Evolutionary conservation across 2,113 vertebrate genomes (phyloP).

Genomic region (Scophthalmus maximus): DNA sequence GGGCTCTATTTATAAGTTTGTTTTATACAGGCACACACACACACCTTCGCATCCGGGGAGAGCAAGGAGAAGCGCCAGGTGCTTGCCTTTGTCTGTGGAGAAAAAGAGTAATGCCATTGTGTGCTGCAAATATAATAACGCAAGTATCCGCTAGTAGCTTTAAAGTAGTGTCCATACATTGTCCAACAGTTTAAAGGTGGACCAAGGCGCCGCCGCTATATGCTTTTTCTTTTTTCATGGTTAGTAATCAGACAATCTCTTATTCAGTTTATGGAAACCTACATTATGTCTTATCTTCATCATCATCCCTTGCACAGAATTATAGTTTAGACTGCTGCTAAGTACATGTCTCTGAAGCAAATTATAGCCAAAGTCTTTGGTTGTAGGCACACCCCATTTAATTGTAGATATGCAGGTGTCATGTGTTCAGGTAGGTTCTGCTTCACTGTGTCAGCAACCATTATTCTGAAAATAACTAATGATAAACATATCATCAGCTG

Average conservation of each 20-base stretch:
- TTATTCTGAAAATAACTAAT: background rate
- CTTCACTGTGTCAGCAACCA: background rate
- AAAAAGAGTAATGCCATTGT: slow-evolving; percentile 18
- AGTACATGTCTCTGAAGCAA: slow-evolving; percentile 17
- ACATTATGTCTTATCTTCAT: background rate
- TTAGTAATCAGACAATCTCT: background rate
- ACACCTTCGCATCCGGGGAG: slow-evolving; percentile 52
- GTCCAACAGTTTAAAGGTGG: too few species aligned
- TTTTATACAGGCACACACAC: slow-evolving; percentile 49
- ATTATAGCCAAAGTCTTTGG: background rate
- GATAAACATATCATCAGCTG: background rate
- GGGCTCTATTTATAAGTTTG: slow-evolving; percentile 76
- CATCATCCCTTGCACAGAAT: background rate
- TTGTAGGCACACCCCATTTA: background rate
- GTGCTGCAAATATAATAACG: too few species aligned
- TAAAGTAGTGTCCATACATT: background rate
- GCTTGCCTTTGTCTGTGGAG: slow-evolving; percentile 59
- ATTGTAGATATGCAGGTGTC: slow-evolving; percentile 3
- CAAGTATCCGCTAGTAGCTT: too few species aligned
- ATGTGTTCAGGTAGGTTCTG: background rate
- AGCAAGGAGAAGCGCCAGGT: slow-evolving; percentile 65
- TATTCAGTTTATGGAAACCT: background rate
- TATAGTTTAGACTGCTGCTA: background rate
- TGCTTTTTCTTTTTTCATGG: background rate
- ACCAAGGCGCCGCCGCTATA: too few species aligned